Evolutionary conservation across 1,140 invertebrate genomes (phyloP).

Genomic region (Drosophila sucinea): DNA sequence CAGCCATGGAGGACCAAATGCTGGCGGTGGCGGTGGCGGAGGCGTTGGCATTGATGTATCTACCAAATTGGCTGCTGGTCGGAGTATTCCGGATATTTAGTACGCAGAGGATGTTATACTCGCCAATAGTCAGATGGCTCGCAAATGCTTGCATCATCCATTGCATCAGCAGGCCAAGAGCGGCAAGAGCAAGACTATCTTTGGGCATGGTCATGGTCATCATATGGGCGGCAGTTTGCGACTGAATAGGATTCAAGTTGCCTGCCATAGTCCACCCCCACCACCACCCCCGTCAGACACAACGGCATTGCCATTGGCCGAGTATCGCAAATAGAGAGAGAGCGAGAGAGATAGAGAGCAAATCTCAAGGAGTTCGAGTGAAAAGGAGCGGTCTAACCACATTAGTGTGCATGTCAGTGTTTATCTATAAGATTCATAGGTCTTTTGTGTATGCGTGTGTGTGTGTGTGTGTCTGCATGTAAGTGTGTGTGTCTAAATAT

Average conservation of each 20-base stretch:
- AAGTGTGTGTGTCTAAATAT: constrained; percentile 29
- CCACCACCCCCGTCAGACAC: constrained; percentile 51
- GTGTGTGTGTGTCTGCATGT: constrained; percentile 36
- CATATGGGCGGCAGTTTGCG: constrained; percentile 58
- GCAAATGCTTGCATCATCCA: constrained; percentile 68
- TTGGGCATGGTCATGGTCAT: constrained; percentile 14
- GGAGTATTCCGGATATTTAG: constrained; percentile 82
- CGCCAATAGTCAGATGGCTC: constrained; percentile 70
- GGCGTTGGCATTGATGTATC: constrained; percentile 28
- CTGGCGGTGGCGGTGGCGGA: background rate
- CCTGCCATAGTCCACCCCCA: constrained; percentile 79
- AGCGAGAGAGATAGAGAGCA: background rate
- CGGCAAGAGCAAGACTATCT: constrained; percentile 12
- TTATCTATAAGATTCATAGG: constrained; percentile 47
- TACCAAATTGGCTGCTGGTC: constrained; percentile 54
- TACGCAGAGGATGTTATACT: constrained; percentile 82
- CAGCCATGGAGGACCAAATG: too few species aligned
- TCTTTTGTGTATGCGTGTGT: constrained; percentile 32
- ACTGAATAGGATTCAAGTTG: constrained; percentile 58
- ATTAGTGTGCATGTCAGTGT: constrained; percentile 31
- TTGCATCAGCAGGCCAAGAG: constrained; percentile 59
- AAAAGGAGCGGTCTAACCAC: constrained; percentile 29
- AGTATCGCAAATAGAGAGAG: constrained; percentile 62
- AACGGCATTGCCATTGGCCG: constrained; percentile 44
- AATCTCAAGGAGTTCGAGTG: background rate